Evolutionary conservation across 2,888 invertebrate species (phyloP).

Genomic region (Folsomia candida): DNA sequence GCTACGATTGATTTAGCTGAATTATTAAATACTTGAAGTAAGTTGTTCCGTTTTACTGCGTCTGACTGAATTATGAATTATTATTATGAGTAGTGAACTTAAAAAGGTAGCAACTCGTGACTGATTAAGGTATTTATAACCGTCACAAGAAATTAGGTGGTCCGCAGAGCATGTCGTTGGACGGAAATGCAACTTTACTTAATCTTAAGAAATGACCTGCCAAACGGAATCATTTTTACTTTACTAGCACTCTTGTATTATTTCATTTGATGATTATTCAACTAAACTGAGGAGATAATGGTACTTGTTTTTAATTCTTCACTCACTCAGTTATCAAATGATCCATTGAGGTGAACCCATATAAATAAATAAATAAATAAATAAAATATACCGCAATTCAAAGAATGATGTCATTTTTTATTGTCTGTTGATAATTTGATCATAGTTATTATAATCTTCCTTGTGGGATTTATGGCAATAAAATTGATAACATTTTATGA

Average conservation of each 20-base stretch:
- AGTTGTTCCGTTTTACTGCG: no score
- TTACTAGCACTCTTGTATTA: no score
- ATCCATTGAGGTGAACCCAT: neutral
- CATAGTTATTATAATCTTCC: no score
- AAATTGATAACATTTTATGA: no score
- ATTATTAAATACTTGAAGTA: no score
- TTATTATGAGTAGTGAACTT: neutral
- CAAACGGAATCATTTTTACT: no score
- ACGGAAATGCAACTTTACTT: conserved; percentile 1
- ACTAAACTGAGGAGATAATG: neutral
- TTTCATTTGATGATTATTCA: neutral
- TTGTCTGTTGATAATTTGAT: no score
- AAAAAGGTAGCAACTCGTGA: neutral
- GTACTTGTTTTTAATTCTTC: neutral
- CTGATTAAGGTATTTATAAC: neutral
- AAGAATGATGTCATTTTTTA: no score
- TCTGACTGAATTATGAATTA: neutral
- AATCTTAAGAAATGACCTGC: neutral
- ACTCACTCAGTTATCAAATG: neutral
- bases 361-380: no score
- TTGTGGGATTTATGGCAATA: no score
- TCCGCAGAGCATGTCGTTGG: neutral
- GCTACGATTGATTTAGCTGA: no score
- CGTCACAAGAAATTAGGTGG: neutral
- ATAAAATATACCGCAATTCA: no score